Percentiles rank a stretch among this genome's conserved stretches.
These are phyloP conservation scores for Pristionchus maxplancki DNA, from an alignment of 2,888 invertebrate species.

Conservation along the genomic window DNA sequence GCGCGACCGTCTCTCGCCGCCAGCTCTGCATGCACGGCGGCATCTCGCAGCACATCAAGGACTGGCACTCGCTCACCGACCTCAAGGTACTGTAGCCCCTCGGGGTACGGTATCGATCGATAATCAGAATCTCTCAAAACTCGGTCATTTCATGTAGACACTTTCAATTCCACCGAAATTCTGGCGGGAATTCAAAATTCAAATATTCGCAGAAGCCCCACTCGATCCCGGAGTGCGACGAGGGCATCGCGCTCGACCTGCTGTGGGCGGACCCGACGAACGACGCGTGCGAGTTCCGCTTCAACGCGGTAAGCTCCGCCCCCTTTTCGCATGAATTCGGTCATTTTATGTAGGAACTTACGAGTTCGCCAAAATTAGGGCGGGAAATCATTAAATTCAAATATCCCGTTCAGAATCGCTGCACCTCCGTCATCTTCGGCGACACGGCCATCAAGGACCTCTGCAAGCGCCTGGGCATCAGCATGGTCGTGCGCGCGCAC, in stretches of 20 bases:
- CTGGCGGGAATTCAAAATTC: background rate
- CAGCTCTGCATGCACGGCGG: conserved; percentile 73
- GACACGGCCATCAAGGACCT: conserved; percentile 60
- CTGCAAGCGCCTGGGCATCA: conserved; percentile 60
- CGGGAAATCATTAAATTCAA: background rate
- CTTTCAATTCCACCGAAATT: background rate
- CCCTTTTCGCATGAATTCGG: background rate
- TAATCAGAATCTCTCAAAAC: background rate
- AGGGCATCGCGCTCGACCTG: conserved; percentile 63
- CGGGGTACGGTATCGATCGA: conserved; percentile 52
- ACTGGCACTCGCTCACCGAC: conserved; percentile 58
- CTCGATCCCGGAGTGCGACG: conserved; percentile 62
- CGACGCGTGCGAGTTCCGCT: conserved; percentile 53
- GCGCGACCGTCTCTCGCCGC: conserved; percentile 61
- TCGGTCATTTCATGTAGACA: background rate
- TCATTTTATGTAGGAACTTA: background rate
- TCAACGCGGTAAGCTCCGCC: conserved; percentile 49
- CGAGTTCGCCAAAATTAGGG: background rate
- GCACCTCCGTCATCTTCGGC: conserved; percentile 65
- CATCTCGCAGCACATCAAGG: conserved; percentile 66
- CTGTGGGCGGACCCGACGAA: conserved; percentile 71
- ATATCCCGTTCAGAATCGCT: conserved; percentile 55
- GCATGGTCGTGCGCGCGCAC: conserved; percentile 71
- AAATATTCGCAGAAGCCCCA: conserved; percentile 64
- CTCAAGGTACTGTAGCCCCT: conserved; percentile 58